These are phyloP conservation scores for Phymorhynchus buccinoides DNA, from an alignment of 1,140 invertebrate species.

Conservation along the genomic window DNA sequence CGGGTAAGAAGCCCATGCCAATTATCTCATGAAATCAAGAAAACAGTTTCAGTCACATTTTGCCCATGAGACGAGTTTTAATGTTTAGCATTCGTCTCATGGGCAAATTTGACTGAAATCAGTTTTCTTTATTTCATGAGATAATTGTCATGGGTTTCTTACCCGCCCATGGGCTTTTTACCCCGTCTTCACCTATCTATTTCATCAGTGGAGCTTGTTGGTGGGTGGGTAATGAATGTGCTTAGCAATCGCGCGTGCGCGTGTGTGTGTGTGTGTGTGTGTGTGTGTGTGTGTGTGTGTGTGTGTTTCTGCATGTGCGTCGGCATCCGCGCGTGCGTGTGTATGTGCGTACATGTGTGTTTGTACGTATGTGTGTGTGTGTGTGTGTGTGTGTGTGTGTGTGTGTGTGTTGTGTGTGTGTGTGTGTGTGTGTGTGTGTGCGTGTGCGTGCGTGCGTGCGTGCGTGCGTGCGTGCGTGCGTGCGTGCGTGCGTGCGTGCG, in stretches of 20 bases:
- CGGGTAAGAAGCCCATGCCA: too few species aligned
- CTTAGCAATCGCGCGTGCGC: background rate
- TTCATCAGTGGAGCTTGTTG: too few species aligned
- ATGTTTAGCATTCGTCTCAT: too few species aligned
- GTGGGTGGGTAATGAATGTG: background rate
- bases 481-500: constrained; percentile 16
- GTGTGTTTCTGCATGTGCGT: constrained; percentile 7
- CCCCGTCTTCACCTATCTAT: too few species aligned
- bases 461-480: background rate
- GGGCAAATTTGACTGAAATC: too few species aligned
- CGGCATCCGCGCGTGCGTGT: background rate
- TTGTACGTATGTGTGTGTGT: background rate
- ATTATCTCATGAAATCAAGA: too few species aligned
- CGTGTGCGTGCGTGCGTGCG: background rate
- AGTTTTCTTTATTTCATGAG: too few species aligned
- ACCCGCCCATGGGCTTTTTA: too few species aligned
- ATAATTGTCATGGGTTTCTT: too few species aligned
- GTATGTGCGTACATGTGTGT: background rate
- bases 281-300: constrained; percentile 17
- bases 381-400: constrained; percentile 4
- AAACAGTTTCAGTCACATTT: too few species aligned
- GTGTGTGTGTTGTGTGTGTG: background rate
- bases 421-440: constrained; percentile 11
- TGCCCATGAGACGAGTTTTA: too few species aligned
- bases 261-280: background rate